Conservation (phyloP, 1,140 invertebrate genomes). For the Formica selysi region DNA sequence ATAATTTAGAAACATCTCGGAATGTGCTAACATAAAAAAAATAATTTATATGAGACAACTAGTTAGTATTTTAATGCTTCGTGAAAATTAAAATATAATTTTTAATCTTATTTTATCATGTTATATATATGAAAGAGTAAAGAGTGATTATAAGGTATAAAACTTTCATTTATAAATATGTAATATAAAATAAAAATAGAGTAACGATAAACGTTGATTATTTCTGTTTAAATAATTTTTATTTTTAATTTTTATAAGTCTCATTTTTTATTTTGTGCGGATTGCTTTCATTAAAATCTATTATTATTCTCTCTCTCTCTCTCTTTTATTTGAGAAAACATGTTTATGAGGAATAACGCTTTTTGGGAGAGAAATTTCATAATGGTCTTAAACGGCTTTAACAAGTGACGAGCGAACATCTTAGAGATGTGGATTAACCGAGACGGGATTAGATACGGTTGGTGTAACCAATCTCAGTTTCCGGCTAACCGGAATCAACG, state of each 20-base stretch:
- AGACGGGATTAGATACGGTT: constrained; percentile 46
- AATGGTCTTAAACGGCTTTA: neutral
- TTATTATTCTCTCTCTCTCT: neutral
- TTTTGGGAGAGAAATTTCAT: neutral
- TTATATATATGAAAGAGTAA: too few species aligned
- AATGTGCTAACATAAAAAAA: too few species aligned
- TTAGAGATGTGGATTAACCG: constrained; percentile 19
- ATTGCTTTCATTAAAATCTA: neutral
- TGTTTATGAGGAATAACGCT: neutral
- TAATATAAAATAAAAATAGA: neutral
- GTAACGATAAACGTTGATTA: neutral
- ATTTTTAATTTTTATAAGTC: too few species aligned
- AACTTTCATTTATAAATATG: too few species aligned
- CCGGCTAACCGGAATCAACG: constrained; percentile 48
- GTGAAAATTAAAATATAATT: neutral
- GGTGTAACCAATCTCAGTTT: constrained; percentile 63
- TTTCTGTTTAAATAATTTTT: neutral
- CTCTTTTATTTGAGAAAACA: neutral
- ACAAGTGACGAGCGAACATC: constrained; percentile 11
- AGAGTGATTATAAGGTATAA: too few species aligned
- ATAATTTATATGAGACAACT: too few species aligned
- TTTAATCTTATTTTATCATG: too few species aligned
- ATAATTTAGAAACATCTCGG: too few species aligned
- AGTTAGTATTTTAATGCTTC: too few species aligned
- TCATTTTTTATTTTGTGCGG: neutral